These are phyloP conservation scores for Chionis minor DNA, from an alignment of 2,113 vertebrate genomes.

Conservation along the genomic window DNA sequence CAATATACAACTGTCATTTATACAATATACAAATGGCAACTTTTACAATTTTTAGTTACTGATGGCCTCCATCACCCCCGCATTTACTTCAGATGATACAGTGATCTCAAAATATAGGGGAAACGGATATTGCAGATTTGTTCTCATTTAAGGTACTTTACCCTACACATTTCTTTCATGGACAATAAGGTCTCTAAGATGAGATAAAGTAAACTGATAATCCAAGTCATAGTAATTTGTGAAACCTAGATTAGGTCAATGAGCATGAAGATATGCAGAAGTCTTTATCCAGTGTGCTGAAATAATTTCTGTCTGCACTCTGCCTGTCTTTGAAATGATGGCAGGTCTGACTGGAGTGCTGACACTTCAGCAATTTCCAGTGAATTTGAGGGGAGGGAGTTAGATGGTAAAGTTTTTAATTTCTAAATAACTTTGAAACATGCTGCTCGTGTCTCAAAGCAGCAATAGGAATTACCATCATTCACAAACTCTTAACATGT, in stretches of 20 bases:
- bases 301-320: neutral
- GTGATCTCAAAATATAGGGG: neutral
- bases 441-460: neutral
- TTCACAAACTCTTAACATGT: neutral
- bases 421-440: neutral
- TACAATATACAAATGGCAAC: no score
- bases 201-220: neutral
- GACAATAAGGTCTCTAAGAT: neutral
- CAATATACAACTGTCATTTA: neutral
- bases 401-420: neutral
- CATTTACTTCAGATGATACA: neutral
- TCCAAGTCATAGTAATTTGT: neutral
- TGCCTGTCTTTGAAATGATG: neutral
- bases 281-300: neutral
- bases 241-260: neutral
- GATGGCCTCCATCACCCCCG: accelerated
- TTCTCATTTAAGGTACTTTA: neutral
- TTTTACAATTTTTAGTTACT: neutral
- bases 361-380: neutral
- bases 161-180: neutral
- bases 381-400: neutral
- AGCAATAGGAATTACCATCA: neutral
- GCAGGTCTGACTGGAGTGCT: neutral
- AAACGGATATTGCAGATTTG: neutral
- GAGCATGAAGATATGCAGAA: neutral